Conservation (phyloP, 1,140 invertebrate genomes). For the Wiebesia pumilae region DNA sequence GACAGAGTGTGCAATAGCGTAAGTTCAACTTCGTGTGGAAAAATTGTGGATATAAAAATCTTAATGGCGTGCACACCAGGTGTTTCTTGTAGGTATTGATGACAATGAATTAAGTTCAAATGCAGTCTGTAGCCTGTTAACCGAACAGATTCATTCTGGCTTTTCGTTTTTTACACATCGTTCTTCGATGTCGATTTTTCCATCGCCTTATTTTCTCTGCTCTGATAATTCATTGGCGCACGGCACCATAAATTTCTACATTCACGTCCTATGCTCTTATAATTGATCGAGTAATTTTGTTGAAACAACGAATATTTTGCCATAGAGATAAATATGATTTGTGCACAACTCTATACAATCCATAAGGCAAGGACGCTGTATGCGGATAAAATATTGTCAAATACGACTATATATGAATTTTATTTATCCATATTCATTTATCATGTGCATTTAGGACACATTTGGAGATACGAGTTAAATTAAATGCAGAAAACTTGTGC, state of each 20-base stretch:
- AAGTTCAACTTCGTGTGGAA: neutral
- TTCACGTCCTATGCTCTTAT: neutral
- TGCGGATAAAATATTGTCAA: neutral
- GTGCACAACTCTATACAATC: neutral
- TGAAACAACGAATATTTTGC: neutral
- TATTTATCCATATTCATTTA: neutral
- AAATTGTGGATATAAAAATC: neutral
- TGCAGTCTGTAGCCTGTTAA: neutral
- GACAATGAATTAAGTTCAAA: neutral
- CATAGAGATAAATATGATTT: neutral
- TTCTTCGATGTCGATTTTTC: neutral
- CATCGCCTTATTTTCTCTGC: neutral
- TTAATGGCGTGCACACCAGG: neutral
- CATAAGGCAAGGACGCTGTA: neutral
- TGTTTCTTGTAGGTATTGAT: neutral
- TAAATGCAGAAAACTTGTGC: neutral
- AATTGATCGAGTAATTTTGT: neutral
- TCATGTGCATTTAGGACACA: neutral
- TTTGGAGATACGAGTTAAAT: neutral
- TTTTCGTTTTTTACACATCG: neutral
- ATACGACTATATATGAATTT: neutral
- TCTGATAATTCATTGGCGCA: neutral
- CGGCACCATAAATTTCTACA: neutral
- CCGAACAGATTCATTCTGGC: neutral
- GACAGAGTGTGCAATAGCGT: neutral